These are phyloP conservation scores for Phrixothrix hirtus DNA, from an alignment of 2,888 invertebrate species.

Conservation along the genomic window DNA sequence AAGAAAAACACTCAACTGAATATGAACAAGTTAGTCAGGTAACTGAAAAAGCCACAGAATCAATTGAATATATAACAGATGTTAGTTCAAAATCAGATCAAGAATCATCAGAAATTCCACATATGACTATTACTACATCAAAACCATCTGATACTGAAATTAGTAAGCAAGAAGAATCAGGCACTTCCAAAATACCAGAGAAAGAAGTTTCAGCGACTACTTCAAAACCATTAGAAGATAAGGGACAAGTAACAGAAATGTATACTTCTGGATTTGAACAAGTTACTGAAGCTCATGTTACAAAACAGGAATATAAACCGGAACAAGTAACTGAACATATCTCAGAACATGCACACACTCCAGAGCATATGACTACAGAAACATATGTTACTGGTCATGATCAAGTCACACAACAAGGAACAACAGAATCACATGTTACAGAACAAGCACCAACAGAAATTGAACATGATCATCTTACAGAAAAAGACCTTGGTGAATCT, in stretches of 20 bases:
- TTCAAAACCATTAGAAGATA: slow-evolving; percentile 4
- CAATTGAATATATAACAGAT: slow-evolving; percentile 10
- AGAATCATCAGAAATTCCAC: not conserved
- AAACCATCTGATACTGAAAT: slow-evolving; percentile 9
- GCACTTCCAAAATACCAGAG: slow-evolving; percentile 4
- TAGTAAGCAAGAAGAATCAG: slow-evolving; percentile 12
- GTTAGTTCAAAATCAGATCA: not conserved
- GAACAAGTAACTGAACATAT: not conserved
- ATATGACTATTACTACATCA: not conserved
- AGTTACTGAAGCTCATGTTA: slow-evolving; percentile 6
- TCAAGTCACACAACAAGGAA: slow-evolving; percentile 1
- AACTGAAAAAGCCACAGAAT: slow-evolving; percentile 2
- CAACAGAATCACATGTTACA: slow-evolving; percentile 10
- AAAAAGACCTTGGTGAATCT: not conserved
- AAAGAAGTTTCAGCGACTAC: slow-evolving; percentile 1
- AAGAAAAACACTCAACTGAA: slow-evolving; percentile 12
- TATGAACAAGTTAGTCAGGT: not conserved
- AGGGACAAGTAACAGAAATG: not conserved
- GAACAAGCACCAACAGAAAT: slow-evolving; percentile 7
- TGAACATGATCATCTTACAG: slow-evolving; percentile 6
- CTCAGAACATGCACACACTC: not conserved
- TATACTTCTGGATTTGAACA: not conserved
- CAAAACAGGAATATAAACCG: slow-evolving; percentile 3
- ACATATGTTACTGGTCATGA: not conserved
- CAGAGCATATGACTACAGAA: not conserved